Percentiles rank a stretch among this genome's conserved stretches.
phyloP scores from a whole-genome alignment of 1,140 invertebrate species.

The Nephotettix cincticeps region DNA sequence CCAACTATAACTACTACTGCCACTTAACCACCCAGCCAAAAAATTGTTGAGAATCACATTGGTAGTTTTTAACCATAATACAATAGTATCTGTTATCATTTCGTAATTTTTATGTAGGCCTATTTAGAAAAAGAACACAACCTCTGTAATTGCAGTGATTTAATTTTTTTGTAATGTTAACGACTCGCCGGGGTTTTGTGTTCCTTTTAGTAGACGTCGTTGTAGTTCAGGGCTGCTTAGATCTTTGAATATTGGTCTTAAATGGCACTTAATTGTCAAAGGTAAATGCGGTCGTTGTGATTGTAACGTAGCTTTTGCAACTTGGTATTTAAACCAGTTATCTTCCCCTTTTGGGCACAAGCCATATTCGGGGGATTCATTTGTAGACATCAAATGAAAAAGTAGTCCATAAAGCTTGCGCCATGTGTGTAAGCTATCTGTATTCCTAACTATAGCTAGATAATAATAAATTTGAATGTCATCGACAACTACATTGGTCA shows the following conservation, averaged over 20 bases:
- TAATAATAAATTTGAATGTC: conserved; percentile 34
- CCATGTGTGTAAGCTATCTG: conserved; percentile 41
- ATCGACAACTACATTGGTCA: conserved; percentile 36
- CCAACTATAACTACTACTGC: no score
- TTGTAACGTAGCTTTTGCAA: conserved; percentile 10
- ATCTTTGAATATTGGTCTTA: conserved; percentile 34
- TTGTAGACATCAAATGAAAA: conserved; percentile 43
- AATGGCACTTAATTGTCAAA: conserved; percentile 24
- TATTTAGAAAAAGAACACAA: no score
- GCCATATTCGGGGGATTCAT: conserved; percentile 39
- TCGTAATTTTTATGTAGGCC: no score
- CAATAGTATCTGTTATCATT: no score
- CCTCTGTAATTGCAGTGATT: no score
- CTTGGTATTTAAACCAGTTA: conserved; percentile 39
- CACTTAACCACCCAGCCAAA: no score
- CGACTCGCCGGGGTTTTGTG: conserved; percentile 26
- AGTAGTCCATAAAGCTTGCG: conserved; percentile 42
- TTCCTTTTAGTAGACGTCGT: conserved; percentile 22
- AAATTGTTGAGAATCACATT: no score
- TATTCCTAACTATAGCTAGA: conserved; percentile 41
- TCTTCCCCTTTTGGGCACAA: conserved; percentile 38
- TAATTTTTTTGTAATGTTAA: no score
- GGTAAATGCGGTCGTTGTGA: no score
- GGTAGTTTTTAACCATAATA: no score
- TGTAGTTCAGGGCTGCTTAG: conserved; percentile 19